Evolutionary conservation across 1,140 invertebrate genomes (phyloP), one percentile per base, ranked within the genome.

Genomic region (Diorhabda sublineata): DNA sequence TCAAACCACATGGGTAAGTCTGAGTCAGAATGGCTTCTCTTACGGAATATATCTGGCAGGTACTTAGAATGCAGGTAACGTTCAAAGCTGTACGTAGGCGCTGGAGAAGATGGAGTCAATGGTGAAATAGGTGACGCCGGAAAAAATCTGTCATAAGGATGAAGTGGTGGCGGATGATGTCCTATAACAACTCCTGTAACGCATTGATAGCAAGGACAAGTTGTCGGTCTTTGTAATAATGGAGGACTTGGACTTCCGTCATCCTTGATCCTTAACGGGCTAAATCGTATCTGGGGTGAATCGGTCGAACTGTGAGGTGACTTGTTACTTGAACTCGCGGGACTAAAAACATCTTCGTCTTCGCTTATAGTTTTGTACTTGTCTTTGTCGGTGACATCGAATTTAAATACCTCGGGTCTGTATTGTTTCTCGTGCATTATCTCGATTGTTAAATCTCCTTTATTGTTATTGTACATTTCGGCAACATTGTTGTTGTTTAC

Each of bases 1-100:
- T 86, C 82, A 66, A 82, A 79, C 85, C 86, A 86, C 26, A 84
- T 73, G 44, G 84, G 84, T 52, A 90, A 80, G 74, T 92, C 90
- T 0, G 89, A 91, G 76, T 93, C 91, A 11, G 91, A 92, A 78
- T 91, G 89, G 74, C 89, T 91, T 59, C 91, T 83, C 65, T 87
- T 81, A 2, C 87, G 83, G 71, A 87, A 87, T 43, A 88, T 83
- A 72, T 90, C 89, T 3, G 89, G 89, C 77, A 91, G 84, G 82
- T 90, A 90, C 83, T 91, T 91, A 66, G 87, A 86, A 71, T 90
- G 88, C 67, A 92, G 82, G 79, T 90, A 91, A 71, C 89, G 88
- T 75, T 89, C 89, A 77, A 90, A 90, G 69, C 81, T 87, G 75
- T 86, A 87, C 2, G 84, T 81, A 3, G 85, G 82, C 26, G 84